Conservation (phyloP, 2,113 vertebrate genomes). For the Dromaius novaehollandiae region DNA sequence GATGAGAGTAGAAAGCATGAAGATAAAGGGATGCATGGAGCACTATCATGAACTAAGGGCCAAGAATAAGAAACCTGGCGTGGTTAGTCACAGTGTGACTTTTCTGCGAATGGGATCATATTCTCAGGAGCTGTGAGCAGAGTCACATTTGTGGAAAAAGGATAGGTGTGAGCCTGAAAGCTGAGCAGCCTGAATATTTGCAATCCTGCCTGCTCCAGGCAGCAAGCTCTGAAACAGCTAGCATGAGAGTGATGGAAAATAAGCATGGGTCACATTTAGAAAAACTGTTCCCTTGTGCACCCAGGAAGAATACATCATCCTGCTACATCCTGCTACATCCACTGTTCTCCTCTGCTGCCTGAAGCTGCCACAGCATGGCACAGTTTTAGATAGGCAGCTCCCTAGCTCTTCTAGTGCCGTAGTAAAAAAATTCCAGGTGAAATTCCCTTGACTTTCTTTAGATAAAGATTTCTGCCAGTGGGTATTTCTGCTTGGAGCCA, state of each 20-base stretch:
- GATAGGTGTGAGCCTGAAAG: not conserved
- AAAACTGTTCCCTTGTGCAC: not conserved
- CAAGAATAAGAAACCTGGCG: not conserved
- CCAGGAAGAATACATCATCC: not conserved
- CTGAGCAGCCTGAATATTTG: not conserved
- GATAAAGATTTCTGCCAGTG: not conserved
- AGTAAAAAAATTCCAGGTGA: not conserved
- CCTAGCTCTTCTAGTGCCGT: not conserved
- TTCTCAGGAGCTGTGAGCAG: not conserved
- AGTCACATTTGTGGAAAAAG: not conserved
- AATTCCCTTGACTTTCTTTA: not conserved
- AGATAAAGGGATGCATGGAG: not conserved
- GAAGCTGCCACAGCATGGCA: not conserved
- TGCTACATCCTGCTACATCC: not conserved
- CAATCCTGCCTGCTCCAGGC: not conserved
- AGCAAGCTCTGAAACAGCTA: not conserved
- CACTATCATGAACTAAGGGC: not conserved
- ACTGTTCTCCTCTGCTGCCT: not conserved
- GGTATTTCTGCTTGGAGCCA: rapidly evolving
- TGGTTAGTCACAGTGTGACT: not conserved
- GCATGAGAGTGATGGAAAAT: not conserved
- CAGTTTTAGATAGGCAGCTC: not conserved
- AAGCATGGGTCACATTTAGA: not conserved
- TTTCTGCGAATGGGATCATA: not conserved
- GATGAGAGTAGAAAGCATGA: not conserved